Evolutionary conservation across 2,888 invertebrate species (phyloP).

Genomic region (Beris morrisii): DNA sequence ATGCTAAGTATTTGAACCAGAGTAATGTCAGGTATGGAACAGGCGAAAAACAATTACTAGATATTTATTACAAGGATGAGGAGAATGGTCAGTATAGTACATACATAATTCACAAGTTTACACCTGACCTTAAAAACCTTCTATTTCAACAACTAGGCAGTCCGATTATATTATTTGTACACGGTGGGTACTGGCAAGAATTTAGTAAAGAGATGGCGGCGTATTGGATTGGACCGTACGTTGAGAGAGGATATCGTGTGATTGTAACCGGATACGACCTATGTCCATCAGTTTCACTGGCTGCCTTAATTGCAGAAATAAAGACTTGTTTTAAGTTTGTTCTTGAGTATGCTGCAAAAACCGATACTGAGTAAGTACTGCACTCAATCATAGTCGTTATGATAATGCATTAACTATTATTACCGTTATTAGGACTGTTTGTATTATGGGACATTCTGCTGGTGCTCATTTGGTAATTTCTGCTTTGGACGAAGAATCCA

Average conservation of each 20-base stretch:
- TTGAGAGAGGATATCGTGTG: conserved; percentile 68
- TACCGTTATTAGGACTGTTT: conserved; percentile 61
- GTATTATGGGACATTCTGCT: conserved; percentile 81
- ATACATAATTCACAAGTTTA: neutral
- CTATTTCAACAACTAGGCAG: conserved; percentile 47
- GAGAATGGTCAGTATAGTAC: conserved; percentile 58
- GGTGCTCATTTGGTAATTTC: conserved; percentile 78
- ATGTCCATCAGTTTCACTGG: conserved; percentile 68
- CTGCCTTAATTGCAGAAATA: conserved; percentile 67
- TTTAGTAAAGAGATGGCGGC: conserved; percentile 66
- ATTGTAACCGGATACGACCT: conserved; percentile 78
- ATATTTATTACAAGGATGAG: conserved; percentile 69
- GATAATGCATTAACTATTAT: conserved; percentile 4
- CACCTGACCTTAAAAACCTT: neutral
- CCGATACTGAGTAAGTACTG: conserved; percentile 62
- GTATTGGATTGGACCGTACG: conserved; percentile 65
- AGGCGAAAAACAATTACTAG: conserved; percentile 64
- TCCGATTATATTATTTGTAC: conserved; percentile 78
- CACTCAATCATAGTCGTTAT: no score
- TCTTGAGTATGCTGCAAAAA: conserved; percentile 65
- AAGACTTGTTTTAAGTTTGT: conserved; percentile 63
- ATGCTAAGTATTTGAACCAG: conserved; percentile 56
- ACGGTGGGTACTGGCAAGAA: conserved; percentile 89
- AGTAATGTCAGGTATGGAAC: conserved; percentile 69
- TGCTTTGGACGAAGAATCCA: conserved; percentile 43